Conservation (phyloP, 2,888 invertebrate genomes). For the Salticus scenicus region DNA sequence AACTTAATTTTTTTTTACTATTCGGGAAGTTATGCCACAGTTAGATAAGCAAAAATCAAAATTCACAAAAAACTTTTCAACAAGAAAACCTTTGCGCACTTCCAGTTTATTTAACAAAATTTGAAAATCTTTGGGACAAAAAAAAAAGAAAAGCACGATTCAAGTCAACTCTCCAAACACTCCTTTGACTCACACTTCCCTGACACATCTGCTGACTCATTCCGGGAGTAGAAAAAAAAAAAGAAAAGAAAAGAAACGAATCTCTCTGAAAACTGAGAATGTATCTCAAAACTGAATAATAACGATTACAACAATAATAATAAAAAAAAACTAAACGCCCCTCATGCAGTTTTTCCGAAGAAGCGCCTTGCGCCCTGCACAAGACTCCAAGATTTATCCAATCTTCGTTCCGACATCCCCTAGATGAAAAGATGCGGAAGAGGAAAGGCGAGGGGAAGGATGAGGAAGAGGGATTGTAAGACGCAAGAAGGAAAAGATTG, state of each 20-base stretch:
- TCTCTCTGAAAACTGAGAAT: neutral
- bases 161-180: neutral
- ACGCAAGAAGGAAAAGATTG: neutral
- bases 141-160: neutral
- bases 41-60: neutral
- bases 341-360: neutral
- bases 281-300: neutral
- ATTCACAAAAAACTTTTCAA: neutral
- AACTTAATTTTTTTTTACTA: no score
- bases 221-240: neutral
- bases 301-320: neutral
- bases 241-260: neutral
- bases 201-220: conserved; percentile 9
- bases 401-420: neutral
- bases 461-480: neutral
- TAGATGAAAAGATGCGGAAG: neutral
- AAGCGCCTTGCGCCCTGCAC: neutral
- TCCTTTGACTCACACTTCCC: neutral
- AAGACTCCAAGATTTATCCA: neutral
- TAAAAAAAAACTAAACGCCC: neutral
- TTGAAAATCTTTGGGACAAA: neutral
- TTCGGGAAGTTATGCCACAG: no score
- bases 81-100: neutral
- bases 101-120: conserved; percentile 7
- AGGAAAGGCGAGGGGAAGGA: no score